phyloP scores from a whole-genome alignment of 2,888 invertebrate species.

The Pollenia angustigena region DNA sequence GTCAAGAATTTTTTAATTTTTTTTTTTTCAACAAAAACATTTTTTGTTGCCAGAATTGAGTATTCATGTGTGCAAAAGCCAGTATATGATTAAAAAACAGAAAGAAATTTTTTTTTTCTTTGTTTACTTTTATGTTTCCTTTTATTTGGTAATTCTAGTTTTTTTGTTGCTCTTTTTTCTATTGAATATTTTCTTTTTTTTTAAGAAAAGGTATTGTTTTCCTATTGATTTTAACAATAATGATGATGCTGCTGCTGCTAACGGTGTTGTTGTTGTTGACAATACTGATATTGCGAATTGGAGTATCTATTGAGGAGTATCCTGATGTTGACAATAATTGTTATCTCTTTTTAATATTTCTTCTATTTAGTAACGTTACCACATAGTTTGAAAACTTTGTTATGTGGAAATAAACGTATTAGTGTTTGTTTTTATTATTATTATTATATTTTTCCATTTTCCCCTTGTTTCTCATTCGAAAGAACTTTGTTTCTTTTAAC shows the following conservation, averaged over 20 bases:
- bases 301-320: neutral
- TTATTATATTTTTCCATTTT: slow-evolving; percentile 22
- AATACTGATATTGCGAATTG: neutral
- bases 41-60: slow-evolving; percentile 10
- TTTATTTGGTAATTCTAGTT: slow-evolving; percentile 36
- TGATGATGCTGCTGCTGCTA: neutral
- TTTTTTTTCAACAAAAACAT: neutral
- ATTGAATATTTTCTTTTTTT: neutral
- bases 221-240: slow-evolving; percentile 34
- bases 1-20: neutral
- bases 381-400: slow-evolving; percentile 54
- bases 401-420: slow-evolving; percentile 62
- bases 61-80: slow-evolving; percentile 41
- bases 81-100: slow-evolving; percentile 15
- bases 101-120: slow-evolving; percentile 26
- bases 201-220: slow-evolving; percentile 35
- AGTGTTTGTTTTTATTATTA: slow-evolving; percentile 43
- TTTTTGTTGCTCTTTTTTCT: neutral
- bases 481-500: slow-evolving; percentile 16
- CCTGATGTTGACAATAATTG: slow-evolving; percentile 44
- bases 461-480: slow-evolving; percentile 14
- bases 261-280: neutral
- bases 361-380: slow-evolving; percentile 10
- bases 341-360: slow-evolving; percentile 52
- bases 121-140: slow-evolving; percentile 28